phyloP scores from a whole-genome alignment of 2,797 vertebrate genomes.

The Melanotaenia trifasciata region DNA sequence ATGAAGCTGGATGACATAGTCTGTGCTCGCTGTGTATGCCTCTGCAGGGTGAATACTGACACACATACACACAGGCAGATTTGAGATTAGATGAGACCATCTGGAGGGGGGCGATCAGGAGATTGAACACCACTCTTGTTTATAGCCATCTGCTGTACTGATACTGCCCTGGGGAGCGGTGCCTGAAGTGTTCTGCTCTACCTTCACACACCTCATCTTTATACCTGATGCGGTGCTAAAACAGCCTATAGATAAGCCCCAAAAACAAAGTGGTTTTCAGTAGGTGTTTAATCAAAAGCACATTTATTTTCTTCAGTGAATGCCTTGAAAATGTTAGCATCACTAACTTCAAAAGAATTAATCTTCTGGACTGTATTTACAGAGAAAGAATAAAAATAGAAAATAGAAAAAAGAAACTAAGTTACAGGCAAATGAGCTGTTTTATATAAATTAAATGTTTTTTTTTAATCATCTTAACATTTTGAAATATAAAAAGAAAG shows the following conservation, averaged over 20 bases:
- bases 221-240: slow-evolving; percentile 13
- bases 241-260: background rate
- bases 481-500: too few species aligned
- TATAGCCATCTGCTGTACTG: slow-evolving; percentile 77
- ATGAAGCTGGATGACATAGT: slow-evolving; percentile 68
- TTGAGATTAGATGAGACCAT: slow-evolving; percentile 79
- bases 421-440: too few species aligned
- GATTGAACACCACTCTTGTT: slow-evolving; percentile 79
- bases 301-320: background rate
- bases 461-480: too few species aligned
- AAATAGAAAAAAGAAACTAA: too few species aligned
- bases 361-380: background rate
- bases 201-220: slow-evolving; percentile 30
- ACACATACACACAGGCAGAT: slow-evolving; percentile 42
- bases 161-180: slow-evolving; percentile 50
- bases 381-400: too few species aligned
- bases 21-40: slow-evolving; percentile 65
- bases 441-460: too few species aligned
- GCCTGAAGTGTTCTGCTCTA: slow-evolving; percentile 44
- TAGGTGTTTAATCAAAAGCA: background rate
- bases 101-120: slow-evolving; percentile 70
- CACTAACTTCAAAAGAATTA: background rate
- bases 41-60: slow-evolving; percentile 52
- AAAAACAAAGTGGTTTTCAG: background rate
- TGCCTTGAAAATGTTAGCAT: background rate